A percentile compares a stretch with the other conserved stretches of the same genome.
phyloP scores from a whole-genome alignment of 2,888 invertebrate genomes.

The Drosophila anomelani region DNA sequence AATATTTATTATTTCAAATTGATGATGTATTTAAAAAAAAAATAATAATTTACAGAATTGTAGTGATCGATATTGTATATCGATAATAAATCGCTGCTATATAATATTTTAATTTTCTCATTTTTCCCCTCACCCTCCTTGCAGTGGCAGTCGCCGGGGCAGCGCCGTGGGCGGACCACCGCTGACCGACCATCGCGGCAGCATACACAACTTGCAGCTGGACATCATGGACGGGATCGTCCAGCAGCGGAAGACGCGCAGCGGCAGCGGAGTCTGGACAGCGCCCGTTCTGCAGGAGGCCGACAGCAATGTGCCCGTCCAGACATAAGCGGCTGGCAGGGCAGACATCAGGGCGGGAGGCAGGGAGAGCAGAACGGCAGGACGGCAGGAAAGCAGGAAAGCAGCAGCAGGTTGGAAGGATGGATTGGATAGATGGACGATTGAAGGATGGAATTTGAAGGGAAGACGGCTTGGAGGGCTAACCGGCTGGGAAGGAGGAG shows the following conservation, averaged over 20 bases:
- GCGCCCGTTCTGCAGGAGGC: slow-evolving; percentile 85
- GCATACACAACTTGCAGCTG: slow-evolving; percentile 92
- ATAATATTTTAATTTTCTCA: background rate
- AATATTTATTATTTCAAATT: too few relatives aligned
- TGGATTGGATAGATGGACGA: slow-evolving; percentile 1
- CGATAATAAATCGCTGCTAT: too few relatives aligned
- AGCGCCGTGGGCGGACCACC: slow-evolving; percentile 88
- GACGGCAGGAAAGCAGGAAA: background rate
- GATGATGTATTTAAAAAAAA: too few relatives aligned
- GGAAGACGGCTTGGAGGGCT: background rate
- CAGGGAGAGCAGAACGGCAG: background rate
- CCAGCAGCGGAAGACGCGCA: slow-evolving; percentile 89
- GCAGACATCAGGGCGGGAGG: background rate
- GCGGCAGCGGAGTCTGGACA: slow-evolving; percentile 89
- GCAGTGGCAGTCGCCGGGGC: slow-evolving; percentile 83
- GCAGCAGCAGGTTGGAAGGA: slow-evolving; percentile 1
- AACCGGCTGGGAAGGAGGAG: background rate
- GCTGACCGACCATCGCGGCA: slow-evolving; percentile 89
- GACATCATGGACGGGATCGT: slow-evolving; percentile 96
- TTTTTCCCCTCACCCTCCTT: background rate
- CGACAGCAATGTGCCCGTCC: slow-evolving; percentile 83
- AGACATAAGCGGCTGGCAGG: slow-evolving; percentile 77
- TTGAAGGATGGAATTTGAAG: background rate
- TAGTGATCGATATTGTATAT: too few relatives aligned
- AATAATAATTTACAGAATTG: too few relatives aligned